Base-by-base conservation (phyloP, 2,888 invertebrate species). In the Xylota sylvarum region DNA sequence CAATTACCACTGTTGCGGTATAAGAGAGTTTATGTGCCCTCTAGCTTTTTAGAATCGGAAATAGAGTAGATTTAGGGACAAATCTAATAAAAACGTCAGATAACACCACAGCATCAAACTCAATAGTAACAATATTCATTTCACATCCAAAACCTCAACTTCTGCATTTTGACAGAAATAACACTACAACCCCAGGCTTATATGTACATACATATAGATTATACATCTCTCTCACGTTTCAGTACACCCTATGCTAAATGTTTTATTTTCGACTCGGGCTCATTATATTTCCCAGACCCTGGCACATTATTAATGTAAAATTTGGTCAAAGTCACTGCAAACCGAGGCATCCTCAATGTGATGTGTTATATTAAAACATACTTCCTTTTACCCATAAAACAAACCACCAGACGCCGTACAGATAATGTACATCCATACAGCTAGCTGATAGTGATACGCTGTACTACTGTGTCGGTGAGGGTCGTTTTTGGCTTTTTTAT, bases 401-500 rank as follows among this genome's bases (percentile, higher is more conserved):
- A 70, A 72, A 58, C 82, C 40, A 64, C 64, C 65, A 50, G 56
- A 40, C 64, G 62, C 32, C 62, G 4, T 27, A 62, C 4, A 23
- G 23, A 23, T 23, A 23, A 67, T 5, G 43, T 55, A 56, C 32
- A 32, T 46, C 17, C 17, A 32, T 19, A 14, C 55, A 48, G 14
- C 43, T n/a, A 46, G 30, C 43, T 60, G 43, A 43, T 40, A 43
- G 70, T 40, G 35, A 19, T 19, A 23, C 23, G 5, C 35, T 73
- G 32, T 72, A 32, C 37, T 65, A 55, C 58, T 23, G 19, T 4
- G n/a, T 48, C 48, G 58, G 56, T 48, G 64, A 72, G 65, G 76
- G 70, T 58, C 52, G 67, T 78, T 69, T 72, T 81, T 65, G 60
- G 55, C 35, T 65, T 67, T 77, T 78, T 73, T 82, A 85, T 76